Conservation (phyloP, 1,140 invertebrate species). For the Drosophila lacertosa region DNA sequence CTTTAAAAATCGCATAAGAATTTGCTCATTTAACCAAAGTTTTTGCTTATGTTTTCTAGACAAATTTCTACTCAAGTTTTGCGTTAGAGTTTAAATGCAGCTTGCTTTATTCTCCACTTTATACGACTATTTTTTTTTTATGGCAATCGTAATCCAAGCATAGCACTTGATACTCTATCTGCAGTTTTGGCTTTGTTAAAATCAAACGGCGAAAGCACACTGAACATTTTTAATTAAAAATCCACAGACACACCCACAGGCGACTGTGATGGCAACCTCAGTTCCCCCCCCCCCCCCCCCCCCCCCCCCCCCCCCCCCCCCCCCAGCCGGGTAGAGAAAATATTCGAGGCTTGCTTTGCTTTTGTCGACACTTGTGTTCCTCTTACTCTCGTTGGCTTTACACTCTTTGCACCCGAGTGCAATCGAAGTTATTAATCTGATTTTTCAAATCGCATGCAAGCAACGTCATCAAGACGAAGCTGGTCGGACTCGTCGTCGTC, state of each 20-base stretch:
- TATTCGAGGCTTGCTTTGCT: conserved; percentile 26
- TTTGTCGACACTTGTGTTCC: conserved; percentile 33
- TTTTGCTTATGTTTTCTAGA: neutral
- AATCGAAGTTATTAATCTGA: conserved; percentile 79
- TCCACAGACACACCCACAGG: conserved; percentile 50
- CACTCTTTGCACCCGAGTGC: conserved; percentile 29
- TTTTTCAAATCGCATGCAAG: conserved; percentile 68
- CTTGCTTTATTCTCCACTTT: neutral
- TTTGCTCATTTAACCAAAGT: too few species aligned
- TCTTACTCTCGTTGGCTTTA: neutral
- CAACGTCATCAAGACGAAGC: conserved; percentile 59
- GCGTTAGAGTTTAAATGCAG: neutral
- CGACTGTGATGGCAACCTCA: conserved; percentile 13
- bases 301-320: conserved; percentile 2
- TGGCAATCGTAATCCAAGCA: conserved; percentile 9
- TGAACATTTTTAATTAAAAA: conserved; percentile 77
- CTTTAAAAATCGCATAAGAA: too few species aligned
- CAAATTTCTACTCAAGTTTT: neutral
- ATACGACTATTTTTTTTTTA: conserved; percentile 28
- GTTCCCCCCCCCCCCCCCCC: conserved; percentile 2
- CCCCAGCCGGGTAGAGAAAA: conserved; percentile 49
- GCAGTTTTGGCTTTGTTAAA: conserved; percentile 56
- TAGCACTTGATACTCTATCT: conserved; percentile 39
- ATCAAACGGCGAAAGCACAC: conserved; percentile 61
- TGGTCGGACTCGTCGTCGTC: conserved; percentile 14